Base-by-base conservation (phyloP, 2,888 invertebrate genomes). In the Unio delphinus region DNA sequence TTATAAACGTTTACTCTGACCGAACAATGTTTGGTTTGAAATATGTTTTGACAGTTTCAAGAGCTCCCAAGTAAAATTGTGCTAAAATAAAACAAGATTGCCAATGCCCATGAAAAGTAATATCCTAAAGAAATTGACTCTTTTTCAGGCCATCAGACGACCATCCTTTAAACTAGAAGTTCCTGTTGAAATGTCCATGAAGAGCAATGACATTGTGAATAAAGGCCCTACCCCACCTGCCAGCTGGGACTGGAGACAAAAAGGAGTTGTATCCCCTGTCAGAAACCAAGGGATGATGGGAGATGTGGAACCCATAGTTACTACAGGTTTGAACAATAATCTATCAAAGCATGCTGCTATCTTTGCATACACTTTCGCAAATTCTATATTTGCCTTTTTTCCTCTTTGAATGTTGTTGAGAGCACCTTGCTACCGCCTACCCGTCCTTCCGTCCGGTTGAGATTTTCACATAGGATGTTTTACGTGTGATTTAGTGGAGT, bases 281-380 rank as follows among this genome's bases (percentile, higher is more conserved):
- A 71, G 60, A 70, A 80, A 76, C 81, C 83, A 78, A 84, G 89
- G 85, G 77, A 83, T 75, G 73, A 73, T 76, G 79, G 89, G 74
- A 80, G 83, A 59, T 80, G 83, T 74, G 66, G 72, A 63, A 81
- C 78, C 77, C 76, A 85, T 72, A 45, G 80, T 75, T 82, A 80
- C 77, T 3, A 67, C 73, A 55, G 82, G 82, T 82, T 62, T 59
- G n/a, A n/a, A 15, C 23, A n/a, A 30, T n/a, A 18, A 11, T 45
- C 11, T 56, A 3, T 45, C 0, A 17, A 20, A 26, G 26, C 54
- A 23, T 20, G 18, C 54, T 34, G 34, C 5, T 54, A 23, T 63
- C 63, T 63, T 18, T 20, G 17, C 54, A 18, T 63, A 17, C 34
- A 23, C 54, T 55, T 54, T 34, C 34, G 17, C 0, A n/a, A 54